These are phyloP conservation scores for Sarcophaga caerulescens DNA, from an alignment of 2,888 invertebrate species.

Conservation along the genomic window DNA sequence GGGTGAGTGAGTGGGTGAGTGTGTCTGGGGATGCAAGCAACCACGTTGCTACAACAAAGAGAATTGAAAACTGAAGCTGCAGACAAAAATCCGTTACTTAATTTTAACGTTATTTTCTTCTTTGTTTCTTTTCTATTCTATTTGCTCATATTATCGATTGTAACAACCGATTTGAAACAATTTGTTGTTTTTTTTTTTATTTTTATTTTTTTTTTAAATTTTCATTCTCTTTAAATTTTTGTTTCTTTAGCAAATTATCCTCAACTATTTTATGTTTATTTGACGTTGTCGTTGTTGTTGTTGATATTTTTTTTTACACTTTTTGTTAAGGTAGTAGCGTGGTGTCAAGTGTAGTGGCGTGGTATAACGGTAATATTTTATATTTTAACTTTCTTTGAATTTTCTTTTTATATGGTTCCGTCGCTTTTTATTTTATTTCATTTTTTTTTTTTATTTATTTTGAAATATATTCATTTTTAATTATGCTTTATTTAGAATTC, in stretches of 20 bases:
- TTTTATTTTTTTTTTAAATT: slow-evolving; percentile 9
- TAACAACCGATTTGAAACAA: slow-evolving; percentile 54
- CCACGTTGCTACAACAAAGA: slow-evolving; percentile 23
- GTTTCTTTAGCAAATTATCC: not conserved
- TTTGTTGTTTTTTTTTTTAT: slow-evolving; percentile 39
- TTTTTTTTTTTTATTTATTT: not conserved
- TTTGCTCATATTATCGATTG: slow-evolving; percentile 42
- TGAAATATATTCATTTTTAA: slow-evolving; percentile 6
- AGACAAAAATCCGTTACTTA: not conserved
- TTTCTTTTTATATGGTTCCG: not conserved
- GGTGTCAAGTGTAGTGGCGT: not conserved
- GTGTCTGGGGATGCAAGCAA: slow-evolving; percentile 17
- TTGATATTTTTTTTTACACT: slow-evolving; percentile 4
- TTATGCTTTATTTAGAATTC: slow-evolving; percentile 19
- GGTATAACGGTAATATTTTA: not conserved
- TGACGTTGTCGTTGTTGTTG: not conserved
- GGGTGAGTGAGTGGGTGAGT: not conserved
- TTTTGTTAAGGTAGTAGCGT: not conserved
- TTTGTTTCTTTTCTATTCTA: slow-evolving; percentile 13
- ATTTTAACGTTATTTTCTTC: slow-evolving; percentile 7
- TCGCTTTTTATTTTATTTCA: not conserved
- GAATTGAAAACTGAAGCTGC: slow-evolving; percentile 9
- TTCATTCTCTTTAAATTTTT: not conserved
- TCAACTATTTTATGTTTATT: slow-evolving; percentile 16
- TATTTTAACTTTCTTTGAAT: slow-evolving; percentile 5